Evolutionary conservation across 2,113 vertebrate species (phyloP).

Genomic region (Cricetomys ansorgei): DNA sequence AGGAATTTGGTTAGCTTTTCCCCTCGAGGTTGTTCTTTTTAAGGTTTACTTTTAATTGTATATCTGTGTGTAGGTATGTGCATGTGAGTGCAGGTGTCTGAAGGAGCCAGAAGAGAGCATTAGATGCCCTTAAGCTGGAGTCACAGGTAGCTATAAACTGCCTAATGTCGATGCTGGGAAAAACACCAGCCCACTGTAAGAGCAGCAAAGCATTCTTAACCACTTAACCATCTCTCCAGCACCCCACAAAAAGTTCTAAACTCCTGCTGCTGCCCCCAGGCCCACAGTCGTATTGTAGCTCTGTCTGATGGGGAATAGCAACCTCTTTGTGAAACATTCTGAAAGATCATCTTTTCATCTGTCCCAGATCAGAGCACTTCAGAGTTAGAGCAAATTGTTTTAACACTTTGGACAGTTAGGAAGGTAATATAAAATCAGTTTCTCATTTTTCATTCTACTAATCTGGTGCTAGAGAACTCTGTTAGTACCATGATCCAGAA

Average conservation of each 20-base stretch:
- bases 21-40: neutral
- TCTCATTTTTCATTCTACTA: neutral
- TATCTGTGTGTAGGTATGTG: neutral
- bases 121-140: neutral
- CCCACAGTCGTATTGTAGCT: neutral
- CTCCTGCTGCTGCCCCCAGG: neutral
- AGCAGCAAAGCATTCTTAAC: neutral
- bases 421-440: neutral
- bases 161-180: neutral
- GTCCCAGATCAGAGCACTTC: neutral
- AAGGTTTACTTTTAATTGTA: neutral
- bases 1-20: neutral
- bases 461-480: neutral
- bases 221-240: neutral
- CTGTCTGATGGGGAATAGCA: neutral
- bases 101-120: neutral
- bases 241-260: neutral
- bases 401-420: conserved; percentile 38
- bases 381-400: conserved; percentile 3
- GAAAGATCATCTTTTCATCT: conserved; percentile 22
- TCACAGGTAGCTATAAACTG: neutral
- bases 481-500: neutral
- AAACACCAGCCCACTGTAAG: neutral
- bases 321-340: neutral
- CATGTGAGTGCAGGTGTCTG: neutral